These are phyloP conservation scores for Alentia gelatinosa DNA, from an alignment of 2,888 invertebrate genomes.

Conservation along the genomic window DNA sequence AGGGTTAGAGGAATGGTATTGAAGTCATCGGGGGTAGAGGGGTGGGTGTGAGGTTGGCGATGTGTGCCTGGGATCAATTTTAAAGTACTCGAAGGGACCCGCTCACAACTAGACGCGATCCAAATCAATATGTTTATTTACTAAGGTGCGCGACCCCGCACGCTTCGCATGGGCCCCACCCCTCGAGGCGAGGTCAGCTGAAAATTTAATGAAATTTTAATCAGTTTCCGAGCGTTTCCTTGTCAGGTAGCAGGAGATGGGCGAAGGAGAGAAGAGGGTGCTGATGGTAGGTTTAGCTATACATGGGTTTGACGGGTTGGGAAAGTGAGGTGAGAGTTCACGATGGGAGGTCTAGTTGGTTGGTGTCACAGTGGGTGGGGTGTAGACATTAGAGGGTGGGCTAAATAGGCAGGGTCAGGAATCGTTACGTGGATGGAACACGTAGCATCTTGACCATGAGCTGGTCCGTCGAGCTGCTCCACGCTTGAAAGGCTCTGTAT, in stretches of 20 bases:
- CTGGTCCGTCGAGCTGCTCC: too few species aligned
- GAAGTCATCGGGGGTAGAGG: neutral
- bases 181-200: conserved; percentile 7
- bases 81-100: conserved; percentile 40
- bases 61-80: conserved; percentile 48
- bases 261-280: neutral
- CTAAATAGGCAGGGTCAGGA: too few species aligned
- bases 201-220: conserved; percentile 51
- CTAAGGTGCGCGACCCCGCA: conserved; percentile 42
- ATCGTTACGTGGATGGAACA: too few species aligned
- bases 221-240: conserved; percentile 44
- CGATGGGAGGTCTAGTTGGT: neutral
- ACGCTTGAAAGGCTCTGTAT: too few species aligned
- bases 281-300: too few species aligned
- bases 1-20: neutral
- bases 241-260: neutral
- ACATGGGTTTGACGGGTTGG: neutral
- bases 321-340: neutral
- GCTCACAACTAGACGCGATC: conserved; percentile 6
- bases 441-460: too few species aligned
- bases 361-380: neutral
- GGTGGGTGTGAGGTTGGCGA: neutral
- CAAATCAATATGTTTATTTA: conserved; percentile 53
- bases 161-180: neutral
- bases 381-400: too few species aligned